Percentiles rank a stretch among this genome's conserved stretches.
phyloP scores from a whole-genome alignment of 1,140 invertebrate species.

The Palaemon carinicauda region DNA sequence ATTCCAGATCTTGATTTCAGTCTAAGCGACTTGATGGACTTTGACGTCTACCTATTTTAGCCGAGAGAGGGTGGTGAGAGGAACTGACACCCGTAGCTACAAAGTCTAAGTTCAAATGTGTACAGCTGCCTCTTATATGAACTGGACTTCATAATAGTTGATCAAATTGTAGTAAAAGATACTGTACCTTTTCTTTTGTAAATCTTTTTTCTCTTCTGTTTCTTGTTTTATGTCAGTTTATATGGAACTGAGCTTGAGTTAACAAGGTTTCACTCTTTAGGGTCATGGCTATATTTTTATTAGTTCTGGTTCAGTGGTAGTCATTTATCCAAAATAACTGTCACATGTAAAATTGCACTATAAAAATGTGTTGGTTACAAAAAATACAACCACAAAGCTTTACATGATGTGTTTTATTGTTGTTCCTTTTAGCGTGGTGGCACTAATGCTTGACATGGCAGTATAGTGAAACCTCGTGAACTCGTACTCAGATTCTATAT shows the following conservation, averaged over 20 bases:
- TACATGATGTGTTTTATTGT: conserved; percentile 55
- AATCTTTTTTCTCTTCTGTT: conserved; percentile 51
- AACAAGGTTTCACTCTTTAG: conserved; percentile 60
- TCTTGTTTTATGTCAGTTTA: conserved; percentile 51
- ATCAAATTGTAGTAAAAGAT: conserved; percentile 57
- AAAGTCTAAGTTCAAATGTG: conserved; percentile 58
- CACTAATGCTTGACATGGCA: conserved; percentile 12
- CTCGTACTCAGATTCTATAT: conserved; percentile 41
- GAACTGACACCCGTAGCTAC: conserved; percentile 51
- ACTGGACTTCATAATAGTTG: conserved; percentile 58
- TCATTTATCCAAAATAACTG: conserved; percentile 39
- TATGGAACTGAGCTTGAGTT: conserved; percentile 60
- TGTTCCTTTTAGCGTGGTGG: conserved; percentile 27
- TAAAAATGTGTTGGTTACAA: conserved; percentile 56
- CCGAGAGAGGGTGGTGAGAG: conserved; percentile 35
- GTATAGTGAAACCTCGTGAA: conserved; percentile 56
- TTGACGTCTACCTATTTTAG: conserved; percentile 58
- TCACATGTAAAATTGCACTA: conserved; percentile 57
- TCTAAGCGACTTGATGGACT: conserved; percentile 59
- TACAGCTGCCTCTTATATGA: conserved; percentile 56
- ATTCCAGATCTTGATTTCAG: conserved; percentile 60
- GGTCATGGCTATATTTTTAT: conserved; percentile 57
- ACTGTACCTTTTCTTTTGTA: conserved; percentile 56
- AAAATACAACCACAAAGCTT: conserved; percentile 59
- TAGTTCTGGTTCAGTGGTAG: conserved; percentile 59